phyloP scores from a whole-genome alignment of 2,797 vertebrate species.

The Lindbergichthys nudifrons region DNA sequence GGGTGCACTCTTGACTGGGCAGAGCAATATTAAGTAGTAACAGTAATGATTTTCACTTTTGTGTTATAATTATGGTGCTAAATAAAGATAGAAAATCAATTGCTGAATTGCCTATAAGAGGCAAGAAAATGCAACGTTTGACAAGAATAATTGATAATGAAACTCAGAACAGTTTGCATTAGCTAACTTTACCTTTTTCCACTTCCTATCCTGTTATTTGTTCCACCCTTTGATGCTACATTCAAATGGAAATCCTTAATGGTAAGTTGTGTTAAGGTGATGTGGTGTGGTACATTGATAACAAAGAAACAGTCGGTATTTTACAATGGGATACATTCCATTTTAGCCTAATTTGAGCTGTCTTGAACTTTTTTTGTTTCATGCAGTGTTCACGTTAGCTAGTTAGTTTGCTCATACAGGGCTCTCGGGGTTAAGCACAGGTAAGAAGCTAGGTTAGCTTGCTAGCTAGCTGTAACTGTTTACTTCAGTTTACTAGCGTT shows the following conservation, averaged over 20 bases:
- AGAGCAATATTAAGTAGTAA: not conserved
- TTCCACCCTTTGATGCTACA: too few relatives aligned
- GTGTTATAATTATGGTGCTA: not conserved
- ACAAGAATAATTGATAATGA: not conserved
- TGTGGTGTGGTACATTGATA: not conserved
- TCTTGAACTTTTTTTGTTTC: not conserved
- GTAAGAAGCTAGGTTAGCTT: not conserved
- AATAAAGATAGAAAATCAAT: not conserved
- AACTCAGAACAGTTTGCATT: not conserved
- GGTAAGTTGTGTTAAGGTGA: too few relatives aligned
- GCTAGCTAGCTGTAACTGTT: not conserved
- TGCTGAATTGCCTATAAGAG: not conserved
- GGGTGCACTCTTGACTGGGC: not conserved
- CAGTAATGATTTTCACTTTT: not conserved
- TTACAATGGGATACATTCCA: not conserved
- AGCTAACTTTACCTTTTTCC: not conserved
- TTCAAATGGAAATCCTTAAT: too few relatives aligned
- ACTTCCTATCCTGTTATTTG: too few relatives aligned
- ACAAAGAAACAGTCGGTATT: not conserved
- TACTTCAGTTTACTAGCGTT: too few relatives aligned
- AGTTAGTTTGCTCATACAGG: not conserved
- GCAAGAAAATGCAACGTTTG: not conserved
- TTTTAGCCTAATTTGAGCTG: not conserved
- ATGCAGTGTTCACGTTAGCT: not conserved
- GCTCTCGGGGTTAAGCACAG: too few relatives aligned